phyloP scores from a whole-genome alignment of 2,113 vertebrate species.

The Rutilus rutilus region DNA sequence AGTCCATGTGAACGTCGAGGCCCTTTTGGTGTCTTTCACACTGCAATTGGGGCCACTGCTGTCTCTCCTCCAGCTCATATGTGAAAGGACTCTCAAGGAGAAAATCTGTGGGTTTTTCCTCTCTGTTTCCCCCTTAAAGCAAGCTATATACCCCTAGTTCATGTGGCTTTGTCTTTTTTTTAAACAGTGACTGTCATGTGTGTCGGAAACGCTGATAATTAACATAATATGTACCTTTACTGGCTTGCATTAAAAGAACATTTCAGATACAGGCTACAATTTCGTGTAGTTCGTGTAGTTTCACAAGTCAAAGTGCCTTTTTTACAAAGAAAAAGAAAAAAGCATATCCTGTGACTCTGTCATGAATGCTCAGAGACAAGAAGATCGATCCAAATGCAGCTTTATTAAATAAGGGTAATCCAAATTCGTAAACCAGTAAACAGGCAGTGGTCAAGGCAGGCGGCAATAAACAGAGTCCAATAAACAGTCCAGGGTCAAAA shows the following conservation, averaged over 20 bases:
- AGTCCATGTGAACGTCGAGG: neutral
- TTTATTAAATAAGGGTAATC: too few species aligned
- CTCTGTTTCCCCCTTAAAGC: neutral
- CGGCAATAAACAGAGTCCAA: too few species aligned
- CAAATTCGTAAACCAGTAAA: too few species aligned
- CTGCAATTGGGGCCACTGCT: slow-evolving; percentile 13
- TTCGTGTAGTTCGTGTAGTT: neutral
- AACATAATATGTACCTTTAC: neutral
- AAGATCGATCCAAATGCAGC: too few species aligned
- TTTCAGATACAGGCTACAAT: neutral
- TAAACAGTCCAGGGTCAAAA: too few species aligned
- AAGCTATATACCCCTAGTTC: neutral
- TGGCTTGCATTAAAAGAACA: neutral
- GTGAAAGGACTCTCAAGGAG: slow-evolving; percentile 19
- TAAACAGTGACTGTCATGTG: neutral
- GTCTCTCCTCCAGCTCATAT: slow-evolving; percentile 2
- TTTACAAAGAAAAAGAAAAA: neutral
- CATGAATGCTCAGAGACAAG: too few species aligned
- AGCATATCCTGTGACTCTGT: neutral
- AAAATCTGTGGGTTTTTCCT: neutral
- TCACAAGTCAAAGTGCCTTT: neutral
- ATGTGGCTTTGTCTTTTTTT: neutral
- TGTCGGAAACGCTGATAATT: too few species aligned
- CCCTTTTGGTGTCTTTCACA: slow-evolving; percentile 5
- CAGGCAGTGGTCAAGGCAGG: too few species aligned